A percentile compares a stretch with the other conserved stretches of the same genome.
These are phyloP conservation scores for Drosophila paucipuncta DNA, from an alignment of 2,888 invertebrate genomes.

Conservation along the genomic window DNA sequence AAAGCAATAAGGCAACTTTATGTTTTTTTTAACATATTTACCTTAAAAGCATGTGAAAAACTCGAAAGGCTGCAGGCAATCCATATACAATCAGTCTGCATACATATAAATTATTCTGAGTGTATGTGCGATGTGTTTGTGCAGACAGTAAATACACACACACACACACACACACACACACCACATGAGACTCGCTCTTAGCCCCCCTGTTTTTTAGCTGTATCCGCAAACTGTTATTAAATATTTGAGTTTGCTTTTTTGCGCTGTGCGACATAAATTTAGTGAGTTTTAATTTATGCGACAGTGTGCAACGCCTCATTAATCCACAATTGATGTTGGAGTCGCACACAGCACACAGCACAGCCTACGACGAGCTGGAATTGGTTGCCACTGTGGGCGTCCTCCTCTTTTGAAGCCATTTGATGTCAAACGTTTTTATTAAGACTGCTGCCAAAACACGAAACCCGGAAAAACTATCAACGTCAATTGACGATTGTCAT, in stretches of 20 bases:
- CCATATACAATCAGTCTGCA: constrained; percentile 7
- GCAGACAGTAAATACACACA: constrained; percentile 72
- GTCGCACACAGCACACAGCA: neutral
- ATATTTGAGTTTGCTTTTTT: constrained; percentile 49
- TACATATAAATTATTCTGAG: constrained; percentile 8
- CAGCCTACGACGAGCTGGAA: constrained; percentile 26
- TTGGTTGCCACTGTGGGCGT: constrained; percentile 57
- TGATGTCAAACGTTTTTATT: constrained; percentile 70
- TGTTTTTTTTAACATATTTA: constrained; percentile 48
- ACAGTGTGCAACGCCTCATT: constrained; percentile 58
- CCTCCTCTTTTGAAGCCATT: constrained; percentile 35
- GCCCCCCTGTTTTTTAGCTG: constrained; percentile 7
- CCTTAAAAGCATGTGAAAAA: constrained; percentile 35
- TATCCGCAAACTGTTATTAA: constrained; percentile 45
- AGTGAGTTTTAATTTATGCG: constrained; percentile 54
- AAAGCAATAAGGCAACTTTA: constrained; percentile 47
- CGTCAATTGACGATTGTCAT: constrained; percentile 69
- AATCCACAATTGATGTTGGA: constrained; percentile 52
- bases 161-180: constrained; percentile 31
- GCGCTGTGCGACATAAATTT: constrained; percentile 18
- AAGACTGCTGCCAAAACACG: constrained; percentile 32
- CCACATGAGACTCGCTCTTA: constrained; percentile 20
- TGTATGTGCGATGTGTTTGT: constrained; percentile 57
- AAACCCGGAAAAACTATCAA: constrained; percentile 71
- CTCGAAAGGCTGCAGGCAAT: constrained; percentile 33